These are phyloP conservation scores for Brachylomia viminalis DNA, from an alignment of 2,888 invertebrate genomes.

Conservation along the genomic window DNA sequence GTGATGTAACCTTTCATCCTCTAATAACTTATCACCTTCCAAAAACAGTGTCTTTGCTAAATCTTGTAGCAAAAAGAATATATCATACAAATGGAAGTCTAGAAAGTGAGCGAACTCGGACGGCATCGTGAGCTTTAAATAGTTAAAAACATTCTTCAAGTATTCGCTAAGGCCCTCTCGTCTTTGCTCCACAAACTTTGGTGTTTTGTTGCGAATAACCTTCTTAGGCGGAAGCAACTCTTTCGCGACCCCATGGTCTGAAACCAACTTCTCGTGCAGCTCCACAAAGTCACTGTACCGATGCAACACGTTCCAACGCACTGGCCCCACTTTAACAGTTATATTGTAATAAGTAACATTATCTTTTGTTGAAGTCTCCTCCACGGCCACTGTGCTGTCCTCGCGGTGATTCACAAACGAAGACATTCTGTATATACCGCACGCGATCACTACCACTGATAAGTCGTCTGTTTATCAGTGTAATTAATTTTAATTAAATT, in stretches of 20 bases:
- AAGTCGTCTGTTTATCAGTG: constrained; percentile 28
- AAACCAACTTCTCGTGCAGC: constrained; percentile 95
- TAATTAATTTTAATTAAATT: constrained; percentile 44
- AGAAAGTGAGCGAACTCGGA: constrained; percentile 95
- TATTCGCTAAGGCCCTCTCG: constrained; percentile 95
- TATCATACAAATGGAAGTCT: constrained; percentile 97
- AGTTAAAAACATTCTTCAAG: constrained; percentile 93
- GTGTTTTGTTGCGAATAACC: constrained; percentile 96
- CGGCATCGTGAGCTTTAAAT: constrained; percentile 95
- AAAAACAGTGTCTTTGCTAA: constrained; percentile 94
- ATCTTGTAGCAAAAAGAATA: constrained; percentile 95
- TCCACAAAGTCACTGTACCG: constrained; percentile 97
- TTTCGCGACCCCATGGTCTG: constrained; percentile 95
- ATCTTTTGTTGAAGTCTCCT: constrained; percentile 91
- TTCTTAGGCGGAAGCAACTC: constrained; percentile 98
- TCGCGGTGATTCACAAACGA: constrained; percentile 93
- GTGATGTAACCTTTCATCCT: constrained; percentile 91
- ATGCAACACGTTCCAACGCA: constrained; percentile 95
- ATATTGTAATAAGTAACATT: constrained; percentile 94
- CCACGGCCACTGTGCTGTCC: constrained; percentile 92
- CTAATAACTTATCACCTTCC: constrained; percentile 93
- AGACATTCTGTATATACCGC: constrained; percentile 91
- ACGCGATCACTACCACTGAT: constrained; percentile 36
- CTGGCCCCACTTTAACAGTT: constrained; percentile 92
- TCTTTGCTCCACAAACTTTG: constrained; percentile 96